These are phyloP conservation scores for Agrochola lychnidis DNA, from an alignment of 2,888 invertebrate species.

Conservation along the genomic window DNA sequence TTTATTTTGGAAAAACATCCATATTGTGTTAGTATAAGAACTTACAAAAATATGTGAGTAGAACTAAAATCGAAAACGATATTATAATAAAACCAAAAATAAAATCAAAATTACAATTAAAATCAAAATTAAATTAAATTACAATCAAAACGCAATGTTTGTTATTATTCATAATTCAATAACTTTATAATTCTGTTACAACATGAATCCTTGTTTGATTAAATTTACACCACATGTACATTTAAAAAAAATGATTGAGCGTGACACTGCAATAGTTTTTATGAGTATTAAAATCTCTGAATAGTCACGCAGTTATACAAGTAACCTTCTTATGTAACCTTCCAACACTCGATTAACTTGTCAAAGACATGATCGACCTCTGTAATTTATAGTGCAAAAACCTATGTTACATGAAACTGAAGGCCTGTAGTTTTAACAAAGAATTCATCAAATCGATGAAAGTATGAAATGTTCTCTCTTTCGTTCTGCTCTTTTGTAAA, in stretches of 20 bases:
- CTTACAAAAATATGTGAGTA: too few species aligned
- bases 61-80: too few species aligned
- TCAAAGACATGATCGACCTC: constrained; percentile 40
- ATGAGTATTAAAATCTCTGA: not conserved
- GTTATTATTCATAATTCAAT: not conserved
- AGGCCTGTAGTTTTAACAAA: not conserved
- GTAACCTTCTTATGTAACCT: constrained; percentile 44
- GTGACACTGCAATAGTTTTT: constrained; percentile 13
- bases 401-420: not conserved
- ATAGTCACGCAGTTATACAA: constrained; percentile 19
- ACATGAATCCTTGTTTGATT: not conserved
- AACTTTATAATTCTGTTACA: not conserved
- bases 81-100: too few species aligned
- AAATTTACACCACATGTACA: not conserved
- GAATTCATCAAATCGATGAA: not conserved
- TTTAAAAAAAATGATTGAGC: constrained; percentile 12
- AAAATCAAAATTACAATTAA: too few species aligned
- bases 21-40: too few species aligned
- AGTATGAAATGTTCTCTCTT: not conserved
- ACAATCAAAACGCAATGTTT: too few species aligned
- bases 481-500: not conserved
- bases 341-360: not conserved
- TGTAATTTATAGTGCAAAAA: constrained; percentile 21
- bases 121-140: too few species aligned
- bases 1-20: too few species aligned